Evolutionary conservation across 2,113 vertebrate species (phyloP), one percentile per base, ranked within the genome.

Genomic region (Crotophaga sulcirostris): DNA sequence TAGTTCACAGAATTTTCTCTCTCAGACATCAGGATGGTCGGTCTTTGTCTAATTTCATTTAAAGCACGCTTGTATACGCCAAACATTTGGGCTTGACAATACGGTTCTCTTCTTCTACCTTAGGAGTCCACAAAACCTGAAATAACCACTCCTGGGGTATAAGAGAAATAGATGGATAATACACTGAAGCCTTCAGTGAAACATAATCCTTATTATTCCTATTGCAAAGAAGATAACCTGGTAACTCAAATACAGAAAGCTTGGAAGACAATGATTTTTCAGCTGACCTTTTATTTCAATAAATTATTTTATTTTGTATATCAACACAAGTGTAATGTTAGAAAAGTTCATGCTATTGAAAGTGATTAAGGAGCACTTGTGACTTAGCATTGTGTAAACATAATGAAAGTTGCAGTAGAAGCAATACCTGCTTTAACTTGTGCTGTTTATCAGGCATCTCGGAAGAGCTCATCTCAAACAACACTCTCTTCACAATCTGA

Each of bases 251-350:
- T 45, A 83, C 8, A 69, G 29, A 89, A 74, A n/a, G 20, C 33
- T 89, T 92, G 44, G 49, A 19, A 96, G 47, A 81, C 51, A 80
- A 44, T 44, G n/a, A 38, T 90, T 90, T 94, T 94, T 92, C 26
- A 55, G 15, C 10, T 91, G 94, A 89, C 29, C 38, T 95, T 93
- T 93, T 87, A 70, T 86, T 90, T 87, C 60, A 84, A 74, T 73
- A 59, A 31, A 44, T 85, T 60, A 38, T 73, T 91, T 84, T 60
- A 64, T 74, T 92, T 92, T 95, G 44, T 64, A 3, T 89, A 72
- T 81, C 44, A 89, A 74, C 52, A 84, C 3, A 55, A 87, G 16
- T 20, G 17, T 10, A 42, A 10, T n/a, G 18, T 89, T 74, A 1
- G 6, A 70, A 88, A 92, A 84, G 51, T 70, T 92, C 52, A 52